Base-by-base conservation (phyloP, 2,113 vertebrate species). In the rat (Rattus norvegicus) region DNA sequence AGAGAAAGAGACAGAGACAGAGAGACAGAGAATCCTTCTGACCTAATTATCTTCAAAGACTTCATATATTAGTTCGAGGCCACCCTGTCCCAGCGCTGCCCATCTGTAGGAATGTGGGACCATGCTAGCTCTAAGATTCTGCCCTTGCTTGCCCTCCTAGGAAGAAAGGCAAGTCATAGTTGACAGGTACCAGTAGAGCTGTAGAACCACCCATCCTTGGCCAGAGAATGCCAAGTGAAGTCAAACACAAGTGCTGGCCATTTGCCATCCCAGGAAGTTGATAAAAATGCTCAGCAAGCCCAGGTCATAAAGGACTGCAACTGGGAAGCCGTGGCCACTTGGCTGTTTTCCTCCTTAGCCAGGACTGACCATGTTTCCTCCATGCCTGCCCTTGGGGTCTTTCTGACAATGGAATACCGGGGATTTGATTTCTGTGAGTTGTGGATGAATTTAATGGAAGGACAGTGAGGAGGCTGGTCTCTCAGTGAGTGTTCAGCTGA, bases 71-170 rank as follows among this genome's bases (percentile, higher is more conserved):
- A 24, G 43, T 87, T 70, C 67, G 26, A n/a, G 86, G 11, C 13
- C 22, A 70, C 33, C 85, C 22, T 88, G 36, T 56, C 36, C n/a
- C 13, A 6, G 1, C 14, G 4, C 2, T 14, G 1, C 5, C 6
- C 0, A 8, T n/a, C 47, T 63, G 10, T 8, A 52, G 22, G 1
- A 0, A 9, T 2, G 0, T 2, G 28, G 19, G 28, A 6, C 52
- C 22, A 17, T 70, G 28, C 47, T 52, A 20, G 70, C 54, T 75
- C 43, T 36, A 7, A 54, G 69, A 20, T 39, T 33, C 22, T 72
- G 2, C 11, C 49, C 4, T 92, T 2, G 39, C 36, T 72, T 17
- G 5, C 39, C 26, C 30, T 72, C 39, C 36, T 56, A 89, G 33
- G 3, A 63, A 56, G 72, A 83, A 20, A 30, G 49, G 43, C 3